Evolutionary conservation across 2,113 vertebrate genomes (phyloP).

Genomic region (Mobula hypostoma): DNA sequence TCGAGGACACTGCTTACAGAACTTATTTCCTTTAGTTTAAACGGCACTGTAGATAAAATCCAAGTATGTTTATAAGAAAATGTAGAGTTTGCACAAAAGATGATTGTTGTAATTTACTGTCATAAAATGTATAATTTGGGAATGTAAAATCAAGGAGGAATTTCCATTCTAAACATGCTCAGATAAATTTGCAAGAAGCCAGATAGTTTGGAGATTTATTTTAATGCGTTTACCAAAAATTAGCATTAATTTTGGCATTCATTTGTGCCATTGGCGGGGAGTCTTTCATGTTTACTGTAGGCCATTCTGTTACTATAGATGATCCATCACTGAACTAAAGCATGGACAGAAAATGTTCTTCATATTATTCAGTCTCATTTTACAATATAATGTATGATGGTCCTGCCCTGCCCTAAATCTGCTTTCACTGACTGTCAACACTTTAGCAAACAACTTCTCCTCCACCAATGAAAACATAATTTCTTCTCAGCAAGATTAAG

Average conservation of each 20-base stretch:
- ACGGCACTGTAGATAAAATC: neutral
- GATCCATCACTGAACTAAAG: neutral
- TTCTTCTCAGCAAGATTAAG: neutral
- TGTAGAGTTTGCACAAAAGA: neutral
- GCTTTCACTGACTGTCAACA: neutral
- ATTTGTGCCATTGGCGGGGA: neutral
- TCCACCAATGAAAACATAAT: neutral
- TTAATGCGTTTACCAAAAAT: neutral
- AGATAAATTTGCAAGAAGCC: neutral
- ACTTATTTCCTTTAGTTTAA: neutral
- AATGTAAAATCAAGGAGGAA: neutral
- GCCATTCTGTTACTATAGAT: neutral
- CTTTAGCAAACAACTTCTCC: neutral
- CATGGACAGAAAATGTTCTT: neutral
- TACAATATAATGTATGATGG: neutral
- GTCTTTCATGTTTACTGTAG: neutral
- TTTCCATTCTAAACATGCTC: neutral
- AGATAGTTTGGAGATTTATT: neutral
- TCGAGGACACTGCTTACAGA: too few relatives aligned
- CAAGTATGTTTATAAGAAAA: neutral
- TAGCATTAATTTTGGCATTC: neutral
- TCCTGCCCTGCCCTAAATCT: neutral
- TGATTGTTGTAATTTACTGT: neutral
- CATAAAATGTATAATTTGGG: neutral
- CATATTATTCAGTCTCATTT: neutral